Percentiles rank a stretch among this genome's conserved stretches.
phyloP scores from a whole-genome alignment of 2,113 vertebrate species.

The Seriola rivoliana region DNA sequence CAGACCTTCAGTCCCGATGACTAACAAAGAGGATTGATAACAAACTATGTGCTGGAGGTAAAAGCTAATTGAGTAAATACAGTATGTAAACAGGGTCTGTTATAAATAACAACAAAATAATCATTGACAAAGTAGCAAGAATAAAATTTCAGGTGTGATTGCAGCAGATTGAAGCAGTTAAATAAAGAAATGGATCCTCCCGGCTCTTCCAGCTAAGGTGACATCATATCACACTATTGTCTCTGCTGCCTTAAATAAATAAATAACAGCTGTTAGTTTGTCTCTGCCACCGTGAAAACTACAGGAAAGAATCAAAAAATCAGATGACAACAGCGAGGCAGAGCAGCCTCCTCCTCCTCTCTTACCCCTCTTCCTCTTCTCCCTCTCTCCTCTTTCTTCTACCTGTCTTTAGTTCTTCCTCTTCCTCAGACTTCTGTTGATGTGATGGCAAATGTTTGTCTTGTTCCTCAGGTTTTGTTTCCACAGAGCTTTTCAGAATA shows the following conservation, averaged over 20 bases:
- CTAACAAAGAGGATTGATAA: neutral
- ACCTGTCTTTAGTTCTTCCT: neutral
- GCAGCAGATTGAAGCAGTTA: neutral
- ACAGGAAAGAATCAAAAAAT: conserved; percentile 19
- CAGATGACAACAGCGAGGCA: conserved; percentile 27
- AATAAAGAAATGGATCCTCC: neutral
- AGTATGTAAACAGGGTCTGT: neutral
- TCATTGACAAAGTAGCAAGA: neutral
- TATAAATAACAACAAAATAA: neutral
- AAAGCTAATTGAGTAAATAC: neutral
- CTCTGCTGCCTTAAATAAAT: conserved; percentile 15
- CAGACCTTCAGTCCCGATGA: neutral
- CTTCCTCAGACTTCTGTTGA: neutral
- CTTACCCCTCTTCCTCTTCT: neutral
- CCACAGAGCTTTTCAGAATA: conserved; percentile 4
- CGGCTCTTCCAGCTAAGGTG: neutral
- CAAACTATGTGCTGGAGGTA: neutral
- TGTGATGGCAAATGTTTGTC: neutral
- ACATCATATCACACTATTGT: neutral
- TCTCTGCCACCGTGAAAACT: neutral
- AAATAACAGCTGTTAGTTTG: conserved; percentile 9
- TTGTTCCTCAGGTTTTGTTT: conserved; percentile 8
- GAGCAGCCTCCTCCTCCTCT: conserved; percentile 48
- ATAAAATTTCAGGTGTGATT: neutral
- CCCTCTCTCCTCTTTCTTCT: conserved; percentile 8